A percentile compares a stretch with the other conserved stretches of the same genome.
phyloP scores from a whole-genome alignment of 2,888 invertebrate species.

The Lamproptera curius region DNA sequence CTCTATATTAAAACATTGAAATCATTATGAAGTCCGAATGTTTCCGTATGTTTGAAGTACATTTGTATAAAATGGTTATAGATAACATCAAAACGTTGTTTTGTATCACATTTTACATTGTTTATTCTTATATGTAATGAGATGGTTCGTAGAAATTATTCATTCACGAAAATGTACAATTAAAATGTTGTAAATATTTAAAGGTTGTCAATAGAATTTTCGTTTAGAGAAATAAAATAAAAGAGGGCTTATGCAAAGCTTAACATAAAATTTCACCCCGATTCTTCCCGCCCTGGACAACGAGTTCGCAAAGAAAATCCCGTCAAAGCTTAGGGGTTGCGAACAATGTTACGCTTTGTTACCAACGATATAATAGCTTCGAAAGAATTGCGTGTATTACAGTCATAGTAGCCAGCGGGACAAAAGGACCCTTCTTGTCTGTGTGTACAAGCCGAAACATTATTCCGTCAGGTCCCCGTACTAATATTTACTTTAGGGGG shows the following conservation, averaged over 20 bases:
- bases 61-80: no score
- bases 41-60: no score
- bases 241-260: no score
- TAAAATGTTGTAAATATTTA: no score
- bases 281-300: slow-evolving; percentile 1
- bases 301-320: slow-evolving; percentile 11
- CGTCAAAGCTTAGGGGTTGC: slow-evolving; percentile 18
- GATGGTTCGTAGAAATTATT: no score
- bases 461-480: slow-evolving; percentile 10
- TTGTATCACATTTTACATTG: no score
- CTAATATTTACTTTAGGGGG: slow-evolving; percentile 21
- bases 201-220: no score
- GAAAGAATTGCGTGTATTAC: slow-evolving; percentile 49
- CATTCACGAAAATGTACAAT: no score
- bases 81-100: no score
- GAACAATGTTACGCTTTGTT: slow-evolving; percentile 55
- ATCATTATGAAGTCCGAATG: no score
- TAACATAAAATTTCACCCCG: slow-evolving; percentile 3
- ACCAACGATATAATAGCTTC: slow-evolving; percentile 50
- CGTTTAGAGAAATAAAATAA: slow-evolving; percentile 2
- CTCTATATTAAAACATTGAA: no score
- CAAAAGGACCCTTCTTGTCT: slow-evolving; percentile 44
- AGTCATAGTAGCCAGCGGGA: slow-evolving; percentile 40
- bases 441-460: slow-evolving; percentile 36
- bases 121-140: no score